These are phyloP conservation scores for Blastobasis lacticolella DNA, from an alignment of 2,888 invertebrate genomes.

Conservation along the genomic window DNA sequence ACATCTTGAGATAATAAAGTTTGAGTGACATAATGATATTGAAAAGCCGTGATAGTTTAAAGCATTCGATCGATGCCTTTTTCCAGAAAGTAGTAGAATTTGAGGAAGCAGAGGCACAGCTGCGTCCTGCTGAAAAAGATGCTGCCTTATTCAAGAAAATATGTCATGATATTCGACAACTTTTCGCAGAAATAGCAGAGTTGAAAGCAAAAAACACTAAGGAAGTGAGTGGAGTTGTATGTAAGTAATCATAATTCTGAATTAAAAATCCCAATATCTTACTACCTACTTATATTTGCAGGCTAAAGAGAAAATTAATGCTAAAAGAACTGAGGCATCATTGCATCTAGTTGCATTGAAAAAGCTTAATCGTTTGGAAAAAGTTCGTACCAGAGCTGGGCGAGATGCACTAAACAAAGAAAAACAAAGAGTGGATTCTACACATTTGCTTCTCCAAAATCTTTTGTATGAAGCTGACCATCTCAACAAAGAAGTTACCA, in stretches of 20 bases:
- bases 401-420: slow-evolving; percentile 87
- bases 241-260: too few species aligned
- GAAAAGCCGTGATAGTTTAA: too few species aligned
- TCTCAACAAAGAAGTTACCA: slow-evolving; percentile 94
- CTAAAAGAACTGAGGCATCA: slow-evolving; percentile 82
- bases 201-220: slow-evolving; percentile 75
- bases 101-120: slow-evolving; percentile 83
- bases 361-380: slow-evolving; percentile 92
- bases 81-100: slow-evolving; percentile 70
- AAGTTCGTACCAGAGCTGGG: slow-evolving; percentile 87
- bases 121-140: slow-evolving; percentile 79
- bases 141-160: slow-evolving; percentile 78
- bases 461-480: slow-evolving; percentile 95
- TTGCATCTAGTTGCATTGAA: slow-evolving; percentile 87
- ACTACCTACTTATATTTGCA: slow-evolving; percentile 31
- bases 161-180: slow-evolving; percentile 79
- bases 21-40: too few species aligned
- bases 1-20: too few species aligned
- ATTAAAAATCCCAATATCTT: too few species aligned
- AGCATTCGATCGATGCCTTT: not conserved
- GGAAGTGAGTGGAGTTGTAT: slow-evolving; percentile 49
- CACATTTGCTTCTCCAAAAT: slow-evolving; percentile 93
- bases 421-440: slow-evolving; percentile 91
- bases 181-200: slow-evolving; percentile 80
- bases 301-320: slow-evolving; percentile 76